phyloP scores from a whole-genome alignment of 2,888 invertebrate species.

The Diarsia brunnea region DNA sequence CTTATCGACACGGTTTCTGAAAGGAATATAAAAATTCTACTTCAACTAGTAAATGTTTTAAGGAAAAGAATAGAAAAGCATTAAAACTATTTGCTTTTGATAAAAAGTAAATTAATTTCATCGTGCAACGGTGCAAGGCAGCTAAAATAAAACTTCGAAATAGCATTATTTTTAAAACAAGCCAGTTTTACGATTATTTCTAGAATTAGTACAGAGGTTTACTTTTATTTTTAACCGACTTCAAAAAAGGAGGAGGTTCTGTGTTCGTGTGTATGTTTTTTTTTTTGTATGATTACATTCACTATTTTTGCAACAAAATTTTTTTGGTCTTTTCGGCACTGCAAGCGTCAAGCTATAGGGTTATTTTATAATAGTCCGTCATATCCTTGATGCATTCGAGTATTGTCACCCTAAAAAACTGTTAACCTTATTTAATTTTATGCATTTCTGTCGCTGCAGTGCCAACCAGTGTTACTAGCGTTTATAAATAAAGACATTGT shows the following conservation, averaged over 20 bases:
- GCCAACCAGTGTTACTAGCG: slow-evolving; percentile 55
- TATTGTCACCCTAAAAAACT: slow-evolving; percentile 58
- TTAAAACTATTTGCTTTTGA: neutral
- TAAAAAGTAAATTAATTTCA: neutral
- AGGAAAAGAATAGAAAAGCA: neutral
- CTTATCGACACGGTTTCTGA: neutral
- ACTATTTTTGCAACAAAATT: neutral
- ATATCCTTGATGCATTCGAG: slow-evolving; percentile 11
- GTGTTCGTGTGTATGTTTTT: too few species aligned
- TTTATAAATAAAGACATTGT: slow-evolving; percentile 68
- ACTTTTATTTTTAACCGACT: too few species aligned
- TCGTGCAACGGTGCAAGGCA: neutral
- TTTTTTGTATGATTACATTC: neutral
- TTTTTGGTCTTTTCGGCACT: too few species aligned
- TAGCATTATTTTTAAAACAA: too few species aligned
- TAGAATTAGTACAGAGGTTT: too few species aligned
- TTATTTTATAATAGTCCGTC: neutral
- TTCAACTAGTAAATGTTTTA: neutral
- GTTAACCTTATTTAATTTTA: slow-evolving; percentile 71
- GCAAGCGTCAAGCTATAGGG: neutral
- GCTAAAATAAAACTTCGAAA: too few species aligned
- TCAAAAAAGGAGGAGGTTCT: too few species aligned
- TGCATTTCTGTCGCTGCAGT: slow-evolving; percentile 58
- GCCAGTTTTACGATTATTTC: neutral
- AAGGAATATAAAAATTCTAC: neutral